phyloP scores from a whole-genome alignment of 2,113 vertebrate genomes.

The Callipepla californica region DNA sequence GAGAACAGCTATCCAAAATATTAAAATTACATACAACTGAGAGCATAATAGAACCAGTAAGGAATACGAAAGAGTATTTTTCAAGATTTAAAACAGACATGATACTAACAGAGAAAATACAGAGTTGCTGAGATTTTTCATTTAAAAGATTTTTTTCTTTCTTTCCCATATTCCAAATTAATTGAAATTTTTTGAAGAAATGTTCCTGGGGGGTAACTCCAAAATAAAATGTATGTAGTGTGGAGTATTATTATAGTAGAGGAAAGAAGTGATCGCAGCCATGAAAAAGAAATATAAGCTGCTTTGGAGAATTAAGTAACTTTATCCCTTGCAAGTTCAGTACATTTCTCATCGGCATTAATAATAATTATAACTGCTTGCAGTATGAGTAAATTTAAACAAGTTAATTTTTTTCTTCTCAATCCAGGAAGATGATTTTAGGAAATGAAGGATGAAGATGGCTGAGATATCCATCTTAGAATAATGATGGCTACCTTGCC shows the following conservation, averaged over 20 bases:
- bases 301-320: slow-evolving; percentile 47
- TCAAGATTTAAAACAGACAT: neutral
- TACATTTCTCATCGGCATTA: slow-evolving; percentile 51
- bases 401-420: slow-evolving; percentile 21
- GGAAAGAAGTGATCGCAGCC: slow-evolving; percentile 5
- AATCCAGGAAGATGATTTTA: neutral
- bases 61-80: neutral
- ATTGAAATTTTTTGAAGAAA: neutral
- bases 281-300: slow-evolving; percentile 63
- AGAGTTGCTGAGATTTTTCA: neutral
- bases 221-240: neutral
- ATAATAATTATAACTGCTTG: neutral
- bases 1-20: neutral
- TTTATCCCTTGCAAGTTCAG: slow-evolving; percentile 12
- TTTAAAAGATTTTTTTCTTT: neutral
- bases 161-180: neutral
- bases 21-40: neutral
- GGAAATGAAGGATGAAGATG: neutral
- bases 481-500: neutral
- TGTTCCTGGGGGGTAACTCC: neutral
- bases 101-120: neutral
- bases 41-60: neutral
- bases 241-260: slow-evolving; percentile 15
- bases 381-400: slow-evolving; percentile 22
- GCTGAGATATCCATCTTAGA: neutral